phyloP scores from a whole-genome alignment of 2,797 vertebrate species.

The Sebastes aleutianus region DNA sequence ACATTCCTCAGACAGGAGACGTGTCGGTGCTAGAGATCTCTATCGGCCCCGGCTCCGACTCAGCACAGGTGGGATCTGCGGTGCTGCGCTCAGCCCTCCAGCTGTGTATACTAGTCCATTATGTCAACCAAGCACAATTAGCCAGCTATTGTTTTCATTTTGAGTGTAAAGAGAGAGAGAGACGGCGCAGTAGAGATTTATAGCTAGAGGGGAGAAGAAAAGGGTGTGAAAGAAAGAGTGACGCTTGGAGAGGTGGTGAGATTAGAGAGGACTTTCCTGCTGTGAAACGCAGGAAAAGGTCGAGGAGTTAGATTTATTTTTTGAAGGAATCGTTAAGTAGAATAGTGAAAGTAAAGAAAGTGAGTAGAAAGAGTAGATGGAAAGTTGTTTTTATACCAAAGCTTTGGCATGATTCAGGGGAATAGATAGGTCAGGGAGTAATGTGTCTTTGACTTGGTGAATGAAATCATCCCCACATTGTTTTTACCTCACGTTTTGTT shows the following conservation, averaged over 20 bases:
- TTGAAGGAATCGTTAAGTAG: slow-evolving; percentile 61
- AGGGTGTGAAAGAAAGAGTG: slow-evolving; percentile 42
- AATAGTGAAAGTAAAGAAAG: slow-evolving; percentile 67
- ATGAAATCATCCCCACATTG: slow-evolving; percentile 54
- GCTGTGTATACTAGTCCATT: slow-evolving; percentile 72
- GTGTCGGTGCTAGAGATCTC: slow-evolving; percentile 68
- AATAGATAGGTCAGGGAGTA: slow-evolving; percentile 17
- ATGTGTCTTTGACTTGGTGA: slow-evolving; percentile 29
- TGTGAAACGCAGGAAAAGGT: slow-evolving; percentile 37
- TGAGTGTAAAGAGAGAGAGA: slow-evolving; percentile 42
- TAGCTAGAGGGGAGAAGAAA: slow-evolving; percentile 52
- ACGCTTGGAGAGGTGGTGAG: slow-evolving; percentile 35
- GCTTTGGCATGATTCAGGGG: slow-evolving; percentile 47
- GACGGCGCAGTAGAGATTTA: slow-evolving; percentile 42
- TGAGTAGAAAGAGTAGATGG: slow-evolving; percentile 64
- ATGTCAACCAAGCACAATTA: slow-evolving; percentile 75
- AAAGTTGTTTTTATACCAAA: slow-evolving; percentile 67
- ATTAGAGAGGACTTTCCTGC: slow-evolving; percentile 57
- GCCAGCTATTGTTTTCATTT: slow-evolving; percentile 73
- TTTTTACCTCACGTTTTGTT: slow-evolving; percentile 45
- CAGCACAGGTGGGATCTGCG: slow-evolving; percentile 73
- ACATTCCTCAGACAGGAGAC: slow-evolving; percentile 75
- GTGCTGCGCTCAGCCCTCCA: slow-evolving; percentile 63
- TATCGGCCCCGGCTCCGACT: slow-evolving; percentile 52
- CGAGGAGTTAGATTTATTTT: slow-evolving; percentile 21